Conservation (phyloP, 2,888 invertebrate species). For the Eristalis tenax region DNA sequence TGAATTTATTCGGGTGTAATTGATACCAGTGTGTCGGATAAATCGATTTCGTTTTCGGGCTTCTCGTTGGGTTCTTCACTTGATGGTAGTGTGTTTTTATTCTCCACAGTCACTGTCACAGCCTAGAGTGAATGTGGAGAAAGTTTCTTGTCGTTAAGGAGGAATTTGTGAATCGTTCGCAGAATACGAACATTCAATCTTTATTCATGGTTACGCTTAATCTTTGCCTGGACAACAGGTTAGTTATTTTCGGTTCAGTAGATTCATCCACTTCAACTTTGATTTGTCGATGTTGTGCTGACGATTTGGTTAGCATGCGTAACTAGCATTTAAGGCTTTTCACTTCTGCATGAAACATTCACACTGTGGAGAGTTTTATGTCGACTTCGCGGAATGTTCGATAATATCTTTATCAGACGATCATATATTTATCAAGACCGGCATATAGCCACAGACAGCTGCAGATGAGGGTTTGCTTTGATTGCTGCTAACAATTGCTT, state of each 20-base stretch:
- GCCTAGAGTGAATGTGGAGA: background rate
- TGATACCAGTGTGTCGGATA: slow-evolving; percentile 28
- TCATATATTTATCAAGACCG: no score
- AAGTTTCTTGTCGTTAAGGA: background rate
- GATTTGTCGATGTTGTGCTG: background rate
- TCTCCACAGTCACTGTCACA: background rate
- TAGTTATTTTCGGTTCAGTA: background rate
- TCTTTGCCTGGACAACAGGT: background rate
- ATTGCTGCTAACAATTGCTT: no score
- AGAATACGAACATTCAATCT: background rate
- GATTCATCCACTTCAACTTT: background rate
- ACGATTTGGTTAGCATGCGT: no score
- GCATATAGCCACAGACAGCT: no score
- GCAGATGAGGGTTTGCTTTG: no score
- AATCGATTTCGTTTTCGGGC: slow-evolving; percentile 25
- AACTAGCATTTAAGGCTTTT: no score
- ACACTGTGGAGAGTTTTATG: no score
- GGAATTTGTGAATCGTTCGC: slow-evolving; percentile 8
- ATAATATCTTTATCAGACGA: no score
- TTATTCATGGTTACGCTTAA: background rate
- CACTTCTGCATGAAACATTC: no score
- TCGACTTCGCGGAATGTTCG: no score
- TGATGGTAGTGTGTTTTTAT: background rate
- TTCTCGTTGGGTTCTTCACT: background rate
- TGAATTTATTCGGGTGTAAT: slow-evolving; percentile 35